phyloP scores from a whole-genome alignment of 2,888 invertebrate species.

The Magallana nippona region DNA sequence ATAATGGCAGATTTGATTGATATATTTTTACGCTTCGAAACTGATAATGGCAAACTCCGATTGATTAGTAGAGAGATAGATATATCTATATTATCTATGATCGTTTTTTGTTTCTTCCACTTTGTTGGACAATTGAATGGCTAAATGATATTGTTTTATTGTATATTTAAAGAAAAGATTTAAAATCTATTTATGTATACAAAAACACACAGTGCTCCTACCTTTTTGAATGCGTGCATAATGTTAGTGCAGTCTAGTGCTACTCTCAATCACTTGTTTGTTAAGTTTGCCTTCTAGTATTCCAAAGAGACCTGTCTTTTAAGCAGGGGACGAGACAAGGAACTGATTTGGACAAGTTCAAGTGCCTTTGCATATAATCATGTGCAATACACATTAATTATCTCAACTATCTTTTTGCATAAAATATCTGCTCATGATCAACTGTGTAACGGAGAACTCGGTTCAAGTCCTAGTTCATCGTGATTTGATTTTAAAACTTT shows the following conservation, averaged over 20 bases:
- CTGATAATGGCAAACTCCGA: conserved; percentile 18
- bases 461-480: background rate
- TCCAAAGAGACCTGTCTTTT: background rate
- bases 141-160: background rate
- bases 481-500: too few relatives aligned
- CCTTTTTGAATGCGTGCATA: background rate
- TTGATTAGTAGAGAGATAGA: background rate
- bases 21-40: background rate
- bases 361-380: conserved; percentile 31
- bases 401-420: background rate
- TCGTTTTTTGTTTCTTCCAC: background rate
- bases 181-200: background rate
- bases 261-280: background rate
- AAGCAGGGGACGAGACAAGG: conserved; percentile 10
- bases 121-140: background rate
- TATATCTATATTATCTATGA: background rate
- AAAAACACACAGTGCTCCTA: background rate
- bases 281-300: background rate
- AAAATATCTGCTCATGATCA: conserved; percentile 5
- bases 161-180: background rate
- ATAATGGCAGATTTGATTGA: conserved; percentile 4
- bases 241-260: background rate
- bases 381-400: conserved; percentile 20
- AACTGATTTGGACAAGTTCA: conserved; percentile 7
- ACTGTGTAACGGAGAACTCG: background rate